Conservation (phyloP, 1,140 invertebrate species). For the Neuroterus valhalla region DNA sequence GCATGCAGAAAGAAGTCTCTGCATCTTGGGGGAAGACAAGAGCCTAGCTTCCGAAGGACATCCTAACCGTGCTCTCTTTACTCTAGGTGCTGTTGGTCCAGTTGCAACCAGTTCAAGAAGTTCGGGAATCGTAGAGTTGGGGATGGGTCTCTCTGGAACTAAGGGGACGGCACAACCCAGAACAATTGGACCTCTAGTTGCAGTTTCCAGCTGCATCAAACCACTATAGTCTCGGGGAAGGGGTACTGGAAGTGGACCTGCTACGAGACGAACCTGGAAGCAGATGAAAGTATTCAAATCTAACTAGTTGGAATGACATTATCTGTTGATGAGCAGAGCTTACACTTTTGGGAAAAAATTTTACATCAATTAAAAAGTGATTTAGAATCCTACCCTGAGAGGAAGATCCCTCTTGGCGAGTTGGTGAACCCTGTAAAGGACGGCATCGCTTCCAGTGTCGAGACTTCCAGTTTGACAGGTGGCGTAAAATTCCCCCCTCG, state of each 20-base stretch:
- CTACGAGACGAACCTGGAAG: constrained; percentile 66
- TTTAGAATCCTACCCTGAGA: constrained; percentile 59
- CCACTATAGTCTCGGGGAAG: constrained; percentile 70
- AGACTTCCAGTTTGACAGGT: constrained; percentile 71
- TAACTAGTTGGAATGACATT: neutral
- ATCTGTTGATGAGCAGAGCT: neutral
- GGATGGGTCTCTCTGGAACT: constrained; percentile 67
- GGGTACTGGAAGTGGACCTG: constrained; percentile 69
- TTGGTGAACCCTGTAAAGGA: constrained; percentile 70
- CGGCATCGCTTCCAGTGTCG: constrained; percentile 70
- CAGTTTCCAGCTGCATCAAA: constrained; percentile 69
- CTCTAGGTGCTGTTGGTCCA: constrained; percentile 67
- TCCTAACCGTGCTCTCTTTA: constrained; percentile 67
- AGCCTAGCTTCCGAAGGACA: constrained; percentile 69
- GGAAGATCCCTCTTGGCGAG: constrained; percentile 69
- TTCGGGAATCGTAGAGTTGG: constrained; percentile 66
- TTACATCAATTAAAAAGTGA: neutral
- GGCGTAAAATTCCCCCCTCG: constrained; percentile 70
- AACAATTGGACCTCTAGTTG: constrained; percentile 68
- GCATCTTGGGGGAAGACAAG: constrained; percentile 72
- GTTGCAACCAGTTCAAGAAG: constrained; percentile 69
- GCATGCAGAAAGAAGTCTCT: constrained; percentile 71
- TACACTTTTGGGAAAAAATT: neutral
- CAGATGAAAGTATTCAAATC: neutral
- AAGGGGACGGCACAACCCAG: constrained; percentile 70